These are phyloP conservation scores for Crax fasciolata DNA, from an alignment of 2,797 vertebrate species.

Conservation along the genomic window DNA sequence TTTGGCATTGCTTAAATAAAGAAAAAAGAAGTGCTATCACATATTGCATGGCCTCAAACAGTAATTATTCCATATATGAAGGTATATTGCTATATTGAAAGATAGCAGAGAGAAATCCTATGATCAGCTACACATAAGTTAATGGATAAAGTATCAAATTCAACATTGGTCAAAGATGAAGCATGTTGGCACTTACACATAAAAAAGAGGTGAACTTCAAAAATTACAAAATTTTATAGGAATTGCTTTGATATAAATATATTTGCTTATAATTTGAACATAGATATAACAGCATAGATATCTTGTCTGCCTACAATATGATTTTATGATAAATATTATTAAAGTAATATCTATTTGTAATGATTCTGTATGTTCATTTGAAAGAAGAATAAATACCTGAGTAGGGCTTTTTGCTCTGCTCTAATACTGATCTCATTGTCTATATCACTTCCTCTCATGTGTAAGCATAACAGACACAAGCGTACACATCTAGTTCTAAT, in stretches of 20 bases:
- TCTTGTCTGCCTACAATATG: background rate
- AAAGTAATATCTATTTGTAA: background rate
- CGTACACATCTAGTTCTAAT: background rate
- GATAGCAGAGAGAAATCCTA: background rate
- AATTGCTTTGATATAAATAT: background rate
- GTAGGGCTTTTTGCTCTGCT: background rate
- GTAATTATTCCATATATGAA: slow-evolving; percentile 9
- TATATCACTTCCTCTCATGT: background rate
- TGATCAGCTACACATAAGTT: background rate
- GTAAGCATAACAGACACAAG: background rate
- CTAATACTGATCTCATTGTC: background rate
- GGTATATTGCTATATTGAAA: background rate
- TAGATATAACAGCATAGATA: background rate
- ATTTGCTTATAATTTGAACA: background rate
- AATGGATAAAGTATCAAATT: background rate
- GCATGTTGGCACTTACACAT: background rate
- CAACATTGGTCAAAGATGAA: background rate
- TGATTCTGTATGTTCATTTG: background rate
- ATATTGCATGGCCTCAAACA: background rate
- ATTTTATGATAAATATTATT: background rate
- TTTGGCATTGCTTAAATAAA: slow-evolving; percentile 18
- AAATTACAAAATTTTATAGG: background rate
- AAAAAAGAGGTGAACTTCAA: background rate
- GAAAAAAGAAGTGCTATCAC: background rate
- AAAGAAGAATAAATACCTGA: background rate